These are phyloP conservation scores for Aphelocoma californica DNA, from an alignment of 2,797 vertebrate species.

Conservation along the genomic window DNA sequence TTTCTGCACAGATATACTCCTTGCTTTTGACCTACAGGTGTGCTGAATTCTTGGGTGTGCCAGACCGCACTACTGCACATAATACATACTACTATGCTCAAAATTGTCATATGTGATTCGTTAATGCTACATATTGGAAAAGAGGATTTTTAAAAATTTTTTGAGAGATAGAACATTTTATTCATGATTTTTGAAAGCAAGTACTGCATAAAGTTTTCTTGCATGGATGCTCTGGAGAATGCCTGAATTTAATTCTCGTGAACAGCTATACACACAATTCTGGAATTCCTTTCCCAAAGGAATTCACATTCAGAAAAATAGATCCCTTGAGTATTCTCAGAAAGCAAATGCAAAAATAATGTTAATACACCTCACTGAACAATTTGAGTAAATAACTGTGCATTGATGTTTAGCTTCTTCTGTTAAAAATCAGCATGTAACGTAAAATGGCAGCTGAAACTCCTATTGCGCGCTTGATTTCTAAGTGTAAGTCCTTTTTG, in stretches of 20 bases:
- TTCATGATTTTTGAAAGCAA: background rate
- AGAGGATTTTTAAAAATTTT: background rate
- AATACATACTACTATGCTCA: background rate
- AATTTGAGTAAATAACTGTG: background rate
- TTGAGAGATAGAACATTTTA: background rate
- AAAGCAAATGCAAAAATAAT: background rate
- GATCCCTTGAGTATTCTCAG: background rate
- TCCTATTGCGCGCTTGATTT: background rate
- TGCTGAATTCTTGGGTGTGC: background rate
- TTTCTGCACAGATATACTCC: background rate
- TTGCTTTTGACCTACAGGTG: background rate
- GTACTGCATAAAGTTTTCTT: background rate
- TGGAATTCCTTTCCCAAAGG: background rate
- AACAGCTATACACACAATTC: background rate
- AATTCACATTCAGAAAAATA: background rate
- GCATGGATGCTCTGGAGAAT: background rate
- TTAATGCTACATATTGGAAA: background rate
- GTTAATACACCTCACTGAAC: background rate
- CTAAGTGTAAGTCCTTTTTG: background rate
- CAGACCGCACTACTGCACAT: background rate
- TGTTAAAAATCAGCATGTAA: background rate
- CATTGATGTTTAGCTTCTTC: background rate
- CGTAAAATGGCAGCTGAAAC: background rate
- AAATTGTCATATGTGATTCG: background rate
- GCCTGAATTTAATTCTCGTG: background rate